These are phyloP conservation scores for Acanthis flammea DNA, from an alignment of 2,797 vertebrate genomes.

Conservation along the genomic window DNA sequence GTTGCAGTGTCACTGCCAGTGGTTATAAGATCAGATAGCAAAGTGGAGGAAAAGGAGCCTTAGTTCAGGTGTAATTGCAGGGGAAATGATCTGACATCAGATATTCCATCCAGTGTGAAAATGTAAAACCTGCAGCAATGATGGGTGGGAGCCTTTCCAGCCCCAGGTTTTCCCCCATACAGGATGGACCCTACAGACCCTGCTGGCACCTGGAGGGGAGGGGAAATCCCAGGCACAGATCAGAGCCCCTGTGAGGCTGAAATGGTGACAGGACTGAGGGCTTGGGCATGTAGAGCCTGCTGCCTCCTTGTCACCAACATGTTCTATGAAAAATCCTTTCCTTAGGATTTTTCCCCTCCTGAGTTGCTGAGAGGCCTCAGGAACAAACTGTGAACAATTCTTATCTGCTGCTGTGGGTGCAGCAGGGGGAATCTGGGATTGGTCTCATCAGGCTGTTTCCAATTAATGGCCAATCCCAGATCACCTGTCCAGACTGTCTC, in stretches of 20 bases:
- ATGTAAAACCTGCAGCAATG: neutral
- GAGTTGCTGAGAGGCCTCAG: too few species aligned
- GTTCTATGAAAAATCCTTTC: too few species aligned
- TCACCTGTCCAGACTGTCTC: too few species aligned
- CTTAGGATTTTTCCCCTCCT: too few species aligned
- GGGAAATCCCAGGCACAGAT: neutral
- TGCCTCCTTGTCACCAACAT: neutral
- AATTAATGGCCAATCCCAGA: too few species aligned
- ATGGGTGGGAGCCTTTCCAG: neutral
- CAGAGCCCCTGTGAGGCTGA: neutral
- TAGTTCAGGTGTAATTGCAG: neutral
- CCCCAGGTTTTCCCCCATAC: accelerated
- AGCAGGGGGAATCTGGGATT: too few species aligned
- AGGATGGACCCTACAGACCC: neutral
- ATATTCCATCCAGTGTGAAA: neutral
- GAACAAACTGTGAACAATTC: too few species aligned
- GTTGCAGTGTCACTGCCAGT: neutral
- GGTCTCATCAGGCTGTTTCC: too few species aligned
- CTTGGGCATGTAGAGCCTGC: neutral
- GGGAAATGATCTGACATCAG: neutral
- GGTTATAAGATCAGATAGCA: neutral
- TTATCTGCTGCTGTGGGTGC: too few species aligned
- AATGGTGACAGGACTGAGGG: neutral
- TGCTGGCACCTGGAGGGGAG: neutral
- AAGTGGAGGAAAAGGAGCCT: neutral